These are phyloP conservation scores for Nasonia oneida DNA, from an alignment of 2,888 invertebrate genomes.

Conservation along the genomic window DNA sequence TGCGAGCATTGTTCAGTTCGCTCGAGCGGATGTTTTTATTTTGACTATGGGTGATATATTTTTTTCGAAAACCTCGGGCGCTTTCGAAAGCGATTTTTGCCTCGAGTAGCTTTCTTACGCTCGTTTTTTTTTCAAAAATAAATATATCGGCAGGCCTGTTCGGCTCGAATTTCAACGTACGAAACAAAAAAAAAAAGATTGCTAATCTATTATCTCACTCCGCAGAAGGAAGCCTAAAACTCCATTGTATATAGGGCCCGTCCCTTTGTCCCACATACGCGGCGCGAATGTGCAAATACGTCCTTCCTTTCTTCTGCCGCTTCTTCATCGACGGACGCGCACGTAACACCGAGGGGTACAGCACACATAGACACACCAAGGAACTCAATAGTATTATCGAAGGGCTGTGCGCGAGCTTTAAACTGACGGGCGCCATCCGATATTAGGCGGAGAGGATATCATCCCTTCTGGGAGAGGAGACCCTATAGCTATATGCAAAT, in stretches of 20 bases:
- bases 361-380: neutral
- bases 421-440: slow-evolving; percentile 51
- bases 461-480: neutral
- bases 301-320: neutral
- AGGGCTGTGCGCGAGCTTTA: slow-evolving; percentile 37
- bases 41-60: neutral
- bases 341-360: neutral
- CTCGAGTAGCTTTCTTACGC: neutral
- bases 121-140: too few relatives aligned
- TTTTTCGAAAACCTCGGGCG: neutral
- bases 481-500: slow-evolving; percentile 37
- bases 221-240: neutral
- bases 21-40: slow-evolving; percentile 8
- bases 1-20: neutral
- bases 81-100: neutral
- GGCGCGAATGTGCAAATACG: slow-evolving; percentile 46
- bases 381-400: slow-evolving; percentile 39
- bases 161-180: too few relatives aligned
- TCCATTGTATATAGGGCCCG: slow-evolving; percentile 11
- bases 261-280: slow-evolving; percentile 45
- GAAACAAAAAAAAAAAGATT: too few relatives aligned
- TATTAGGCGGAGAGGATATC: slow-evolving; percentile 34
- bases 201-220: slow-evolving; percentile 32
- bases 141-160: too few relatives aligned
- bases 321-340: neutral